Conservation (phyloP, 2,888 invertebrate genomes). For the Ferrisia virgata region DNA sequence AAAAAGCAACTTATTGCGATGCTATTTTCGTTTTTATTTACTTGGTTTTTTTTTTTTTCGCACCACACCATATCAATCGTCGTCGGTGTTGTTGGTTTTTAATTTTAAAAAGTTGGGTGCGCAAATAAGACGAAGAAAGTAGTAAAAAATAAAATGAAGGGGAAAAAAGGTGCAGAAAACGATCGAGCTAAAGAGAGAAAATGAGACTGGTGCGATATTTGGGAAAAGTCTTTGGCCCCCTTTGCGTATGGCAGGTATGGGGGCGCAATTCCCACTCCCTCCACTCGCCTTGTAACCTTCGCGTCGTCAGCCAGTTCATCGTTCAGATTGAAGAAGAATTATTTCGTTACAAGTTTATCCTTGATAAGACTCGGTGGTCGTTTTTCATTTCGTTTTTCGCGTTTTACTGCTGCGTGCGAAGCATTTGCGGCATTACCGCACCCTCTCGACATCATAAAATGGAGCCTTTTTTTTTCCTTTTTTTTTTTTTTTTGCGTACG, state of each 20-base stretch:
- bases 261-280: too few species aligned
- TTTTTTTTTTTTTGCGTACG: too few species aligned
- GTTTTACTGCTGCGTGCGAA: background rate
- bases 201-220: background rate
- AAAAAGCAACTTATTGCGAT: too few species aligned
- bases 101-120: conserved; percentile 6
- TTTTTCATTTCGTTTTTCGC: conserved; percentile 14
- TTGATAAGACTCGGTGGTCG: conserved; percentile 12
- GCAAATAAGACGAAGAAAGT: background rate
- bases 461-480: background rate
- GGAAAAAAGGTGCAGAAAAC: too few species aligned
- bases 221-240: background rate
- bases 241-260: background rate
- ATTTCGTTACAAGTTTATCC: conserved; percentile 30
- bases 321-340: conserved; percentile 15
- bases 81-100: conserved; percentile 16
- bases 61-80: too few species aligned
- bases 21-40: background rate
- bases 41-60: background rate
- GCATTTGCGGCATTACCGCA: background rate
- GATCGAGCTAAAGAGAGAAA: too few species aligned
- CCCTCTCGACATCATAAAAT: background rate
- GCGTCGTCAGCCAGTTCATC: background rate
- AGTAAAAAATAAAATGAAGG: background rate
- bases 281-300: background rate